Evolutionary conservation across 2,888 invertebrate species (phyloP), one percentile per base, ranked within the genome.

Genomic region (Leptinotarsa tumamoca): DNA sequence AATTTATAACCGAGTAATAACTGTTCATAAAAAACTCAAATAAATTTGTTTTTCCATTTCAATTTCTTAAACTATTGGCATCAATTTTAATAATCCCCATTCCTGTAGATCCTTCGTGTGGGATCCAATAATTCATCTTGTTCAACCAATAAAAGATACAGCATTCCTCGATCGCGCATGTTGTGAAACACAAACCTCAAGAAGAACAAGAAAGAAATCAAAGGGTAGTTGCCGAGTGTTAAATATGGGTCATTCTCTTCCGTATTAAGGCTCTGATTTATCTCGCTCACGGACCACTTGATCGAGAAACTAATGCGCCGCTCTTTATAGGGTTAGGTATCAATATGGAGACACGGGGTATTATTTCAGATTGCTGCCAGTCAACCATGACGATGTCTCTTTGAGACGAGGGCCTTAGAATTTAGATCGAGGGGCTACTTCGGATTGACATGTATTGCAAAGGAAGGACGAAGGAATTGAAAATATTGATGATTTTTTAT

Each of bases 141-240:
- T 84, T 85, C 85, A 85, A 84, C 84, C 80, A 85, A 85, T 85
- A 85, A 85, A 86, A 83, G 84, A 82, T 84, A 83, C 82, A 79
- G 77, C 85, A 83, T 84, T 84, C 85, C 83, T 80, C 78, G 80
- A 79, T 52, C 49, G 70, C 68, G 76, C 75, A 72, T 49, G 70
- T 77, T 73, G 76, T 77, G 79, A 76, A 78, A 79, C 75, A 76
- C 56, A 74, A 77, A 75, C 68, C 70, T 73, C 58, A 67, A 67
- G 66, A 75, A 68, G 70, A 76, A 80, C 79, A 80, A 82, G 80
- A 75, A 76, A 75, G 67, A 77, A 80, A 78, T 75, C 74, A 78
- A 80, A 82, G 84, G 85, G 84, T 85, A 82, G 84, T 85, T 84
- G 84, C 56, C 56, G 82, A 82, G 83, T 84, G 84, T 84, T 85